Evolutionary conservation across 2,113 vertebrate genomes (phyloP), one percentile per base, ranked within the genome.

Genomic region (Isichthys henryi): DNA sequence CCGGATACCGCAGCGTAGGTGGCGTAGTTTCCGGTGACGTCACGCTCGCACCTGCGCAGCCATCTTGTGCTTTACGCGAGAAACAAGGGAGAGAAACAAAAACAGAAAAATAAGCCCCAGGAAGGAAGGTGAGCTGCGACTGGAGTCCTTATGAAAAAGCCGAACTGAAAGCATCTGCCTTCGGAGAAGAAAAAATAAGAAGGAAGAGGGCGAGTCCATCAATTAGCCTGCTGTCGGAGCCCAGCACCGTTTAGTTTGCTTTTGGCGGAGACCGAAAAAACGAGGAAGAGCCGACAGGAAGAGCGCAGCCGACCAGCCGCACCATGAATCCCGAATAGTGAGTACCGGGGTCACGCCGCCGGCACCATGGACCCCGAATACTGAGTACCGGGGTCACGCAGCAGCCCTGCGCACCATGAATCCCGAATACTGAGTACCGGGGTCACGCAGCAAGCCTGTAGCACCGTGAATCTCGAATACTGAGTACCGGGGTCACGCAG

Each of bases 311-410:
- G 89, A 80, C 90, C 93, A 62, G 88, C 88, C 90, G 83, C 91
- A 93, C 82, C 93, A 96, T 96, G 96, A 96, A 96, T 92, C 96
- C 96, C 2, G 96, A 96, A 95, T 96, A 96, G 96, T 96, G 92
- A 96, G 95, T 95, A 92, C 10, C 35, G 23, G 11, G 8, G 77
- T 43, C 21, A 17, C 90, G 90, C 88, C 85, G 92, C 88, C 89
- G 89, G 88, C 90, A 93, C 84, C 93, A 96, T 96, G 95, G 95
- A 96, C 91, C 95, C 95, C 2, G 95, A 96, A 95, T 96, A 96
- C 95, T 95, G 92, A 96, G 94, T 95, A 92, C 31, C 35, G 13
- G 21, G 3, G 50, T n/a, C 11, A 17, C 89, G 90, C 88, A 66
- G 92, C 88, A 87, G 89, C 80, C 90, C 93, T 45, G 83, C 90